These are phyloP conservation scores for Acyrthosiphon pisum DNA, from an alignment of 1,140 invertebrate species.

Conservation along the genomic window DNA sequence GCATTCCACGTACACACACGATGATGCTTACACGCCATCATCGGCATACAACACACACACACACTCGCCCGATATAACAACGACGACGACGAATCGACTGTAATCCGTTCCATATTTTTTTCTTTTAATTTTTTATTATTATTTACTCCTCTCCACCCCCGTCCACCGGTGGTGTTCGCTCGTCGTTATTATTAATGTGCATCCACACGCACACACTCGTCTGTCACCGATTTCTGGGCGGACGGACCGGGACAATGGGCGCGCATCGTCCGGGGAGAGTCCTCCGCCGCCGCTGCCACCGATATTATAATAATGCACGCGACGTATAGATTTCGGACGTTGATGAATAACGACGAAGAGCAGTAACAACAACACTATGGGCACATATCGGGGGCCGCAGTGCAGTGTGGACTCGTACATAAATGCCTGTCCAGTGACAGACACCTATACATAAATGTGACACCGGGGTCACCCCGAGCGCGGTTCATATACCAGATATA, in stretches of 20 bases:
- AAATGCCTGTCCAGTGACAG: conserved; percentile 22
- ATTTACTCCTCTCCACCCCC: background rate
- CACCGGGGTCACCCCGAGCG: conserved; percentile 13
- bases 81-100: conserved; percentile 10
- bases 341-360: conserved; percentile 53
- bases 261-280: background rate
- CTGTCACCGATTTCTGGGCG: conserved; percentile 56
- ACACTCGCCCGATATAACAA: background rate
- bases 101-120: conserved; percentile 55
- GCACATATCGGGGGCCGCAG: background rate
- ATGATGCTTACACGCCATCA: background rate
- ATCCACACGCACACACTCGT: conserved; percentile 7
- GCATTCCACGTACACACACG: conserved; percentile 20
- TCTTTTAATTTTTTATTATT: conserved; percentile 37
- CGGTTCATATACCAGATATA: conserved; percentile 1
- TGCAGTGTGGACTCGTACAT: background rate
- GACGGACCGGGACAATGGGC: background rate
- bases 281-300: background rate
- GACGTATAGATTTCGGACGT: conserved; percentile 52
- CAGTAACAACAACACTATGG: background rate
- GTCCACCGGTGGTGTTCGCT: background rate
- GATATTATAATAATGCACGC: background rate
- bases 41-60: background rate
- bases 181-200: conserved; percentile 53
- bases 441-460: conserved; percentile 30